phyloP scores from a whole-genome alignment of 2,888 invertebrate species.

The Pristionchus arcanus region DNA sequence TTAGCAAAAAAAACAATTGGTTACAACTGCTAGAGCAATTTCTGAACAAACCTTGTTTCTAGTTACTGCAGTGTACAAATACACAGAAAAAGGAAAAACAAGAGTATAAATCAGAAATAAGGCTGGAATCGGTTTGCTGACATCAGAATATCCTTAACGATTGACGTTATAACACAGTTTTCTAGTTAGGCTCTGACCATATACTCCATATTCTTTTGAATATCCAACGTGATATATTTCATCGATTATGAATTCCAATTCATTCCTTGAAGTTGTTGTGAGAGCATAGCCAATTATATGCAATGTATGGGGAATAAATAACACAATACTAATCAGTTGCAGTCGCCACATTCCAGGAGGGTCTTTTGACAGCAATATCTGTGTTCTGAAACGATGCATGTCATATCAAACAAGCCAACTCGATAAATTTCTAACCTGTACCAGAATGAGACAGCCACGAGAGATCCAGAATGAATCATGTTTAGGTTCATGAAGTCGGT shows the following conservation, averaged over 20 bases:
- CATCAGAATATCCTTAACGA: neutral
- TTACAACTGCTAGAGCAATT: too few species aligned
- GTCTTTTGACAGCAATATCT: neutral
- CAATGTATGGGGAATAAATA: neutral
- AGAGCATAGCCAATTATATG: neutral
- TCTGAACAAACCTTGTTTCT: neutral
- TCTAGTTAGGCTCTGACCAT: neutral
- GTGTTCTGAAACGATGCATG: neutral
- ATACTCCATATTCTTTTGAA: neutral
- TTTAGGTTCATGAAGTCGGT: neutral
- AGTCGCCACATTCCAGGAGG: neutral
- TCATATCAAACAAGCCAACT: too few species aligned
- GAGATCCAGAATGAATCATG: constrained; percentile 17
- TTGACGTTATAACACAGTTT: neutral
- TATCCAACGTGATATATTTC: neutral
- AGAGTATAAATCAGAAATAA: neutral
- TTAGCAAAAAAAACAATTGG: too few species aligned
- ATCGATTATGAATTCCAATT: neutral
- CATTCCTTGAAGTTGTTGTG: neutral
- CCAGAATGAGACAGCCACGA: neutral
- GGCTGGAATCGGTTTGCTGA: neutral
- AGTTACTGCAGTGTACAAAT: neutral
- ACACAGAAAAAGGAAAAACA: neutral
- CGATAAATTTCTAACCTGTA: neutral
- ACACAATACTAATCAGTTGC: neutral